Evolutionary conservation across 1,140 invertebrate species (phyloP).

Genomic region (Drosophila persimilis): DNA sequence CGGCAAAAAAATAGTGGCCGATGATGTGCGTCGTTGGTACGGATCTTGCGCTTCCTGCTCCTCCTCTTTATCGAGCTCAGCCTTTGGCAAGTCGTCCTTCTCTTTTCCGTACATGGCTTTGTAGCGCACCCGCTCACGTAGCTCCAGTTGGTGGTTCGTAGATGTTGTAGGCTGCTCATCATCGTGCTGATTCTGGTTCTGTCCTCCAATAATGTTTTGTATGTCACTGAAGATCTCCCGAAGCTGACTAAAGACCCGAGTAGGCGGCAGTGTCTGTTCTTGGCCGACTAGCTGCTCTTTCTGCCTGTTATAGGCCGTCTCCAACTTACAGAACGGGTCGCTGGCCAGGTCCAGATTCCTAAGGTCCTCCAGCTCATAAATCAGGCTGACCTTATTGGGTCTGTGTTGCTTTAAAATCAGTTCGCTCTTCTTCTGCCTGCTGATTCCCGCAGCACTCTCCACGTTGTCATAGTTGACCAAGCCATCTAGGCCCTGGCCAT

Average conservation of each 20-base stretch:
- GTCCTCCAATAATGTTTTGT: constrained; percentile 29
- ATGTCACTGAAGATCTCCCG: constrained; percentile 48
- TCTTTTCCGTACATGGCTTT: constrained; percentile 54
- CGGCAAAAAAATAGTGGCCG: constrained; percentile 48
- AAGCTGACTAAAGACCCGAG: constrained; percentile 57
- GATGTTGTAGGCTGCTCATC: constrained; percentile 12
- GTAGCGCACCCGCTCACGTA: constrained; percentile 38
- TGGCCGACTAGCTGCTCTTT: constrained; percentile 39
- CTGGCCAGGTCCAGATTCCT: constrained; percentile 10
- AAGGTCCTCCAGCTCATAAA: constrained; percentile 36
- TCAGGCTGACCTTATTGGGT: constrained; percentile 15
- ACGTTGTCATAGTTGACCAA: constrained; percentile 66
- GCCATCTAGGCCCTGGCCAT: constrained; percentile 57
- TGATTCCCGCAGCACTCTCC: constrained; percentile 21
- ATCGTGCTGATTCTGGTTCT: not conserved
- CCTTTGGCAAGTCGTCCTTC: too few species aligned
- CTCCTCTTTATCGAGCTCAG: not conserved
- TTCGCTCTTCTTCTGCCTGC: not conserved
- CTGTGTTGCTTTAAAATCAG: constrained; percentile 28
- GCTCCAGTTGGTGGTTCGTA: constrained; percentile 30
- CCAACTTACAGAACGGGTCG: constrained; percentile 46
- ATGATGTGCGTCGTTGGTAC: constrained; percentile 56
- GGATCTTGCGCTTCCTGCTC: not conserved
- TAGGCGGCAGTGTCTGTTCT: constrained; percentile 41
- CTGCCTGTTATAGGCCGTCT: constrained; percentile 65